Percentiles rank a stretch among this genome's conserved stretches.
Evolutionary conservation across 1,140 invertebrate genomes (phyloP).

Genomic region (Episyrphus balteatus): DNA sequence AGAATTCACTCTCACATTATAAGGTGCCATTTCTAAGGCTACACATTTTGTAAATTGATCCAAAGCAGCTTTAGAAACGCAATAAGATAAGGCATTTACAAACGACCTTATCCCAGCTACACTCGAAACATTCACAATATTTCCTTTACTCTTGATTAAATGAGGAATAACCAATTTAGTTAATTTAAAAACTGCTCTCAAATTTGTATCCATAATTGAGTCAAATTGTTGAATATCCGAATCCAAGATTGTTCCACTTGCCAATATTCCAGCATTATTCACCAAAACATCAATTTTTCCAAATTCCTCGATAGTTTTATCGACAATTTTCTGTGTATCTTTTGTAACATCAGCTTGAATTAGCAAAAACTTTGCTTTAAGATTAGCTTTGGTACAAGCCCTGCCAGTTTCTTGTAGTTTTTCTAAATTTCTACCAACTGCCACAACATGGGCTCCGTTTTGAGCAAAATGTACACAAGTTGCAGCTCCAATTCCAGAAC

Average conservation of each 20-base stretch:
- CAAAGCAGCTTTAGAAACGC: constrained; percentile 77
- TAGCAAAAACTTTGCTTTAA: not conserved
- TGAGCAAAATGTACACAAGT: constrained; percentile 67
- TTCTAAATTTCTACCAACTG: constrained; percentile 63
- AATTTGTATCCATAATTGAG: constrained; percentile 70
- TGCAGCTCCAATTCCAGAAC: constrained; percentile 76
- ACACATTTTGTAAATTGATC: constrained; percentile 81
- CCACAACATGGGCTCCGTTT: constrained; percentile 53
- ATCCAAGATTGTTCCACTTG: constrained; percentile 54
- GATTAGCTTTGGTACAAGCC: constrained; percentile 17
- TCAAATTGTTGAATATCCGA: constrained; percentile 72
- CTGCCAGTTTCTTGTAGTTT: constrained; percentile 49
- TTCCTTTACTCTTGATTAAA: constrained; percentile 68
- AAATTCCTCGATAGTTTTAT: constrained; percentile 57
- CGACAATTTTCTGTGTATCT: constrained; percentile 60
- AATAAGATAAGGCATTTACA: constrained; percentile 65
- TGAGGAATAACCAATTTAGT: constrained; percentile 75
- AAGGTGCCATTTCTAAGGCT: constrained; percentile 65
- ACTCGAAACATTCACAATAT: constrained; percentile 85
- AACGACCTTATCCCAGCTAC: constrained; percentile 76
- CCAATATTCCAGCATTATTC: constrained; percentile 78
- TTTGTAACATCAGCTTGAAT: constrained; percentile 54
- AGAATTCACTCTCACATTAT: constrained; percentile 74
- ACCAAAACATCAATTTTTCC: constrained; percentile 69
- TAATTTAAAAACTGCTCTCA: constrained; percentile 70